Conservation (phyloP, 2,797 vertebrate genomes). For the Sebastes itinus region DNA sequence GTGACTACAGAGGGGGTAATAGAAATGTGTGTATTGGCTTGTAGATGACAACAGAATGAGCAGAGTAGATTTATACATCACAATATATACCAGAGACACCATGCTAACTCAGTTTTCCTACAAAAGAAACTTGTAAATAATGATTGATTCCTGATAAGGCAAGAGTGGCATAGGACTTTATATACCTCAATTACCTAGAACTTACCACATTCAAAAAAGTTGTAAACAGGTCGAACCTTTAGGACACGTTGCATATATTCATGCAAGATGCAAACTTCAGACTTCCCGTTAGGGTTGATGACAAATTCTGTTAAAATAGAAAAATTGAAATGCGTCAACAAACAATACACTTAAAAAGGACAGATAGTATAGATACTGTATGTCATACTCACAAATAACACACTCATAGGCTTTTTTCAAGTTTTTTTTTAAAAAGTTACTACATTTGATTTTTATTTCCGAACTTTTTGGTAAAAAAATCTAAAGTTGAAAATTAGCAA, state of each 20-base stretch:
- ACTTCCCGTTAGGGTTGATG: conserved; percentile 99
- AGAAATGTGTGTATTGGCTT: not conserved
- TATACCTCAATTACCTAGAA: not conserved
- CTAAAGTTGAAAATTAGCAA: not conserved
- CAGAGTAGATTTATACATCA: not conserved
- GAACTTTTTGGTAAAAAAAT: not conserved
- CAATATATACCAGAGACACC: not conserved
- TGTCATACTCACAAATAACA: not conserved
- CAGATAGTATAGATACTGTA: not conserved
- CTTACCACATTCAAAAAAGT: conserved; percentile 99
- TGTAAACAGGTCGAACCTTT: conserved; percentile 99
- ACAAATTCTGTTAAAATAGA: conserved; percentile 90
- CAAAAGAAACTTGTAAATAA: not conserved
- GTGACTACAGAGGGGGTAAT: not conserved
- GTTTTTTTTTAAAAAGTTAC: not conserved
- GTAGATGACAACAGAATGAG: not conserved
- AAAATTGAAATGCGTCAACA: conserved; percentile 7
- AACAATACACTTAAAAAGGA: not conserved
- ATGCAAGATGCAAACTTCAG: conserved; percentile 98
- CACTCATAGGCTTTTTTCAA: not conserved
- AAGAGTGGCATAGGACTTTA: too few relatives aligned
- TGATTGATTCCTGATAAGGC: not conserved
- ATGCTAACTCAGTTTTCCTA: not conserved
- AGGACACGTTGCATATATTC: conserved; percentile 99
- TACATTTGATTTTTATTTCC: not conserved